Evolutionary conservation across 2,888 invertebrate species (phyloP).

Genomic region (Microctonus brassicae): DNA sequence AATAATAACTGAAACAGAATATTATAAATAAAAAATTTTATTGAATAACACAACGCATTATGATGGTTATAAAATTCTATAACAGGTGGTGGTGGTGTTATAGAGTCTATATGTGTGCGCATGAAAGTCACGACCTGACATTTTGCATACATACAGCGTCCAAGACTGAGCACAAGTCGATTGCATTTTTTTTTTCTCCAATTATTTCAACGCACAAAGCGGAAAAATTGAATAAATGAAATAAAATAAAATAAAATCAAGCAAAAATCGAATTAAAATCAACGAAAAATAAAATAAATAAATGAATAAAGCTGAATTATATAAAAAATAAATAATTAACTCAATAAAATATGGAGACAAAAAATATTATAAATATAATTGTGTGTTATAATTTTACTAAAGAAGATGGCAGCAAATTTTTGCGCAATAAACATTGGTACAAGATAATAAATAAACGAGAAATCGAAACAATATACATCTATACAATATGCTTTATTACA

Average conservation of each 20-base stretch:
- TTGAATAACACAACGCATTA: neutral
- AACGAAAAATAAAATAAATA: neutral
- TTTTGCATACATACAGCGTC: conserved; percentile 51
- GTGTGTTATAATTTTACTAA: neutral
- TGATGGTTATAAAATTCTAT: neutral
- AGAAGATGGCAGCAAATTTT: conserved; percentile 12
- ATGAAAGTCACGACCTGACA: conserved; percentile 69
- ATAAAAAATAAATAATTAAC: neutral
- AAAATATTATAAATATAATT: neutral
- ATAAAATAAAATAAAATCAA: neutral
- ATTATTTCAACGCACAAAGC: neutral
- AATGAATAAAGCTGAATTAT: neutral
- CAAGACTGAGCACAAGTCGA: conserved; percentile 51
- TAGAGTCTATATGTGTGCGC: conserved; percentile 39
- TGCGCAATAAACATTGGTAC: conserved; percentile 15
- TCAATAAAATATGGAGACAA: neutral
- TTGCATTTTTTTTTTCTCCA: conserved; percentile 54
- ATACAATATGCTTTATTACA: conserved; percentile 25
- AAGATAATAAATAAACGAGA: neutral
- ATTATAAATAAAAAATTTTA: no score
- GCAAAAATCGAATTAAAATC: neutral
- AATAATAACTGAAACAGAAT: no score
- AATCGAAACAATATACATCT: conserved; percentile 20
- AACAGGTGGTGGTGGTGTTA: neutral
- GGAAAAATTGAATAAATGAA: neutral